phyloP scores from a whole-genome alignment of 2,888 invertebrate genomes.

The Clitarchus hookeri region DNA sequence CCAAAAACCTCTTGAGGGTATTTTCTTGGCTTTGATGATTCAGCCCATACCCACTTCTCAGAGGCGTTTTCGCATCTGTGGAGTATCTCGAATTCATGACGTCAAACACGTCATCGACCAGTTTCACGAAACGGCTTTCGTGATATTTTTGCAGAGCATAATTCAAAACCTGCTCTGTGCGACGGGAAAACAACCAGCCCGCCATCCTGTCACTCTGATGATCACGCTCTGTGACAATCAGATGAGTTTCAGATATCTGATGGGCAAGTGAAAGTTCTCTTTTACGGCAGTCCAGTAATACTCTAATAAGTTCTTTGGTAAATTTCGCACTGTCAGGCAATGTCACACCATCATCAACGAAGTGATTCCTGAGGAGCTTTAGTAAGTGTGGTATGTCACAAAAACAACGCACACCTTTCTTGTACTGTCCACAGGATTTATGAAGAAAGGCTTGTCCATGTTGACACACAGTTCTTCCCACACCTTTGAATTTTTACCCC shows the following conservation, averaged over 20 bases:
- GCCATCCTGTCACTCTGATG: neutral
- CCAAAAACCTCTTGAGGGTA: too few species aligned
- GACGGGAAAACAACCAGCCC: neutral
- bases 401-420: neutral
- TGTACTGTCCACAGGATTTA: neutral
- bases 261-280: neutral
- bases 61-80: neutral
- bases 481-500: too few species aligned
- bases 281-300: neutral
- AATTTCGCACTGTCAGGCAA: neutral
- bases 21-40: neutral
- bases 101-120: neutral
- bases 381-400: too few species aligned
- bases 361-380: too few species aligned
- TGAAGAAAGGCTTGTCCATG: too few species aligned
- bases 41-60: too few species aligned
- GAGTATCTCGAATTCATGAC: neutral
- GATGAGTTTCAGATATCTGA: neutral
- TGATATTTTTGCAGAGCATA: neutral
- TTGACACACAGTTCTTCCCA: neutral
- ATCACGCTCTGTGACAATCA: neutral
- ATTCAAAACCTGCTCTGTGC: too few species aligned
- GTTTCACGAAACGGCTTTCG: neutral
- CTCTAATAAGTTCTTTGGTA: neutral
- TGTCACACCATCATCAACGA: neutral